These are phyloP conservation scores for Limonius californicus DNA, from an alignment of 1,140 invertebrate species.

Conservation along the genomic window DNA sequence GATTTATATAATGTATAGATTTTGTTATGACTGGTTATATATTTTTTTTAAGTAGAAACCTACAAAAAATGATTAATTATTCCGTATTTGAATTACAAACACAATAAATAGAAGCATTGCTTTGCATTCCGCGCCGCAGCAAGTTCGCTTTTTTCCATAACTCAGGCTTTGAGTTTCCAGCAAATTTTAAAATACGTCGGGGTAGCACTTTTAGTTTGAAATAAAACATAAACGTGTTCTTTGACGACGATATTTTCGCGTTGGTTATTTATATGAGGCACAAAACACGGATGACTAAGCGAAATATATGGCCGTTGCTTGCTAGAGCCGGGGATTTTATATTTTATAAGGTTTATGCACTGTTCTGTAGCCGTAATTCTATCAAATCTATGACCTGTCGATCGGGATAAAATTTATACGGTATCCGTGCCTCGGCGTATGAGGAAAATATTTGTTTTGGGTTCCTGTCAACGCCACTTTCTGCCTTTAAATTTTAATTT, in stretches of 20 bases:
- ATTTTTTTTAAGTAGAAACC: too few species aligned
- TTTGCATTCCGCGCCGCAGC: too few species aligned
- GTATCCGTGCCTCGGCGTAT: neutral
- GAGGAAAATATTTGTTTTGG: neutral
- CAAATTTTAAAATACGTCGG: neutral
- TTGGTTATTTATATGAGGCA: conserved; percentile 7
- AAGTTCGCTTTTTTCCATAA: too few species aligned
- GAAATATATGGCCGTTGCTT: conserved; percentile 1
- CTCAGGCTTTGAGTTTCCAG: neutral
- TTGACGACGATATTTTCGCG: neutral
- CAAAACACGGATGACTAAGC: conserved; percentile 9
- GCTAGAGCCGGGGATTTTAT: neutral
- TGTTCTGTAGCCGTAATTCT: conserved; percentile 9
- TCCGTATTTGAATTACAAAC: too few species aligned
- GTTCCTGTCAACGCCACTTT: neutral
- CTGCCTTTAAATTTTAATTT: neutral
- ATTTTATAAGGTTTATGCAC: conserved; percentile 12
- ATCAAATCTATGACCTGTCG: conserved; percentile 14
- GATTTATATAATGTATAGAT: too few species aligned
- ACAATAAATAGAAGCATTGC: too few species aligned
- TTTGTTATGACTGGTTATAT: too few species aligned
- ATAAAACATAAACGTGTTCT: neutral
- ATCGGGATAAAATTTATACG: conserved; percentile 7
- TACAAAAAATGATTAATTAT: too few species aligned
- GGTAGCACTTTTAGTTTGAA: neutral